These are phyloP conservation scores for Corapipo altera DNA, from an alignment of 2,113 vertebrate genomes.

Conservation along the genomic window DNA sequence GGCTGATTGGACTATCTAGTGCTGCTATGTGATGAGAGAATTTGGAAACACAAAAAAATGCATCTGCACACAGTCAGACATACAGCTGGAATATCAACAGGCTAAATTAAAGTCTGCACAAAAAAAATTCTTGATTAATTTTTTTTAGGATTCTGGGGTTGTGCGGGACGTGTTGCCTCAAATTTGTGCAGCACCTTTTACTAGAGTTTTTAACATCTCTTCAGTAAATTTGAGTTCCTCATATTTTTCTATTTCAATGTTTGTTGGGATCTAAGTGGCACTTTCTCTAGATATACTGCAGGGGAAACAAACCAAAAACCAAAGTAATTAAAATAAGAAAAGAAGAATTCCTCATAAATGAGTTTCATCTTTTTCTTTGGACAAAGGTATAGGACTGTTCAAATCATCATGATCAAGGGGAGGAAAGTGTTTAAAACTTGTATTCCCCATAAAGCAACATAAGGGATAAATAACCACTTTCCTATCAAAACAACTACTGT, in stretches of 20 bases:
- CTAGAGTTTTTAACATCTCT: background rate
- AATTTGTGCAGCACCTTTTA: background rate
- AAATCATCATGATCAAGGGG: background rate
- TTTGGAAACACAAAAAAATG: background rate
- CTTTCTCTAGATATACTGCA: background rate
- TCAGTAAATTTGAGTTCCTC: background rate
- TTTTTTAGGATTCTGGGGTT: background rate
- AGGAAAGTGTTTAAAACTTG: background rate
- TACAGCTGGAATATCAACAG: background rate
- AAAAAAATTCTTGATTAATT: background rate
- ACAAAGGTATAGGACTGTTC: background rate
- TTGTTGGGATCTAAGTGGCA: background rate
- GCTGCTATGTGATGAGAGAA: background rate
- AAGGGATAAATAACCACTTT: background rate
- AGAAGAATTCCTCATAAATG: background rate
- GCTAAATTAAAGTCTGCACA: background rate
- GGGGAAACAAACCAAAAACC: background rate
- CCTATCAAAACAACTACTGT: background rate
- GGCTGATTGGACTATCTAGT: background rate
- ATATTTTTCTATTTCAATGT: background rate
- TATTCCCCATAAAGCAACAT: background rate
- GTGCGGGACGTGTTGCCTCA: background rate
- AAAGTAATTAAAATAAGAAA: background rate
- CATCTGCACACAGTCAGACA: background rate
- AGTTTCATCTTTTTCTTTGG: background rate